A percentile compares a stretch with the other conserved stretches of the same genome.
Evolutionary conservation across 2,888 invertebrate genomes (phyloP).

Genomic region (Epirrhoe alternata): DNA sequence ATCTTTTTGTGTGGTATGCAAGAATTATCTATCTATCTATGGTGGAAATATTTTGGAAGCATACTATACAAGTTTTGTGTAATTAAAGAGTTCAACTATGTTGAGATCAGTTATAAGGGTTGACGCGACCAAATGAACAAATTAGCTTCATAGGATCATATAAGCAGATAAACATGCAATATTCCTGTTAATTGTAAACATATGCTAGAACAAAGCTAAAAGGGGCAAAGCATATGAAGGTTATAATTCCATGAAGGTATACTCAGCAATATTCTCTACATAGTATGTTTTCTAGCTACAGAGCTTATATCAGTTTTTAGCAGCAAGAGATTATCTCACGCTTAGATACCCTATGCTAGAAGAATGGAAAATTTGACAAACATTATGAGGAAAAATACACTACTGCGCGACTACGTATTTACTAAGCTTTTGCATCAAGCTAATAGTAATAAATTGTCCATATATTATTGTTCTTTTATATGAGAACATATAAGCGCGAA

Average conservation of each 20-base stretch:
- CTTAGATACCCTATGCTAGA: neutral
- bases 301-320: neutral
- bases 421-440: neutral
- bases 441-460: neutral
- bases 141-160: slow-evolving; percentile 9
- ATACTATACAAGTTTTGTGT: too few species aligned
- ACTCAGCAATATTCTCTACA: neutral
- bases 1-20: too few species aligned
- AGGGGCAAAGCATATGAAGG: neutral
- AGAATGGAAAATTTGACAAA: neutral
- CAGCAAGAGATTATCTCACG: neutral
- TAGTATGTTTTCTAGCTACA: neutral
- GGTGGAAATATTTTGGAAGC: too few species aligned
- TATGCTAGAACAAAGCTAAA: slow-evolving; percentile 5
- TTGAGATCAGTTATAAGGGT: slow-evolving; percentile 13
- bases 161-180: slow-evolving; percentile 14
- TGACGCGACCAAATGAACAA: slow-evolving; percentile 5
- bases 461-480: neutral
- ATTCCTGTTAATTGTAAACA: slow-evolving; percentile 3
- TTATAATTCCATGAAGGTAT: too few species aligned
- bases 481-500: neutral
- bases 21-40: too few species aligned
- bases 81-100: neutral
- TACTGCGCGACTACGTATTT: neutral
- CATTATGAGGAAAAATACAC: neutral